Base-by-base conservation (phyloP, 2,113 vertebrate species). In the Takifugu bimaculatus region DNA sequence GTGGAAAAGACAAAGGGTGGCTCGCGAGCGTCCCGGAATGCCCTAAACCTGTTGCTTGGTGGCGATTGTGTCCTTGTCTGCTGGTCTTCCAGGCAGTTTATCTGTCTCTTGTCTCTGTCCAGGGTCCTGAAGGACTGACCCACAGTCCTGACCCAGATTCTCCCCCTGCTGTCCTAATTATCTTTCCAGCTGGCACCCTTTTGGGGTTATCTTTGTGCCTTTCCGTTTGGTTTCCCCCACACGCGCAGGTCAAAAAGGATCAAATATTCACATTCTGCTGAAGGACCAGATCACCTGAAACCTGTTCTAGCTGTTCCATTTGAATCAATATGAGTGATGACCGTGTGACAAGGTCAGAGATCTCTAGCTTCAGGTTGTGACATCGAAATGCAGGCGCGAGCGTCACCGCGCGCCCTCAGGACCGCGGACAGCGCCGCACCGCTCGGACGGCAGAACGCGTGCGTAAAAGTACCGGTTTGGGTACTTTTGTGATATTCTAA, bases 111-210 rank as follows among this genome's bases (percentile, higher is more conserved):
- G 65, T 26, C 49, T 1, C 87, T 90, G 71, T 88, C 88, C 84
- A 27, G 74, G 83, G 87, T 89, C 3, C 88, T 88, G 81, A 85
- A 65, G 14, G 55, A n/a, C 53, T 54, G 68, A 25, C 75, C 26
- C 26, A 50, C 44, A 13, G 26, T 28, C 68, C 65, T 65, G 71
- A 59, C 47, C 28, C 48, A 60, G 25, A 44, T 67, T 56, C 52
- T 51, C 42, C 53, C 53, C 51, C 54, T 68, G 60, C 54, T 4
- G 51, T 47, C 68, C 57, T 73, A 67, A 75, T 54, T 59, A 67
- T 54, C 47, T 6, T 28, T 28, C 48, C 1, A 78, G 55, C 66
- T n/a, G 13, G 68, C 48, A 32, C 63, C 51, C 50, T 13, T 54
- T 1, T 71, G 45, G 3, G 6, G 45, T 15, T n/a, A 5, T 15